Evolutionary conservation across 1,140 invertebrate species (phyloP).

Genomic region (Lineus longissimus): DNA sequence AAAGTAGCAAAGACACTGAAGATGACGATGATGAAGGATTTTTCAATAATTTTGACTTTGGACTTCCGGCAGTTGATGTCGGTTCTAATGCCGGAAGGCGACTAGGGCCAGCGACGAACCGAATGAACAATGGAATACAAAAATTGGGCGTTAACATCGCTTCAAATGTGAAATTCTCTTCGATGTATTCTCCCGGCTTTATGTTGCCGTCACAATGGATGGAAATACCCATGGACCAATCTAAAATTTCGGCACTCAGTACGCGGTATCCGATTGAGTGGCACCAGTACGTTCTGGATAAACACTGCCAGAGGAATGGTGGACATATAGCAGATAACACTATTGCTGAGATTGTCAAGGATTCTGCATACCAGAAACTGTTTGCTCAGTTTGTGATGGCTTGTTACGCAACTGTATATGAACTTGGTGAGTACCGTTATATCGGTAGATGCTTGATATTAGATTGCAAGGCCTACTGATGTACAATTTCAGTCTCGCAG

Average conservation of each 20-base stretch:
- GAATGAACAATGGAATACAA: neutral
- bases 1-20: slow-evolving; percentile 2
- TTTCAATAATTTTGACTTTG: slow-evolving; percentile 41
- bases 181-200: slow-evolving; percentile 39
- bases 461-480: too few relatives aligned
- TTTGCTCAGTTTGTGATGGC: slow-evolving; percentile 50
- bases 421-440: slow-evolving; percentile 10
- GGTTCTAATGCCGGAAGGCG: neutral
- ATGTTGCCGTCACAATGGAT: slow-evolving; percentile 44
- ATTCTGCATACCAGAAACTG: slow-evolving; percentile 38
- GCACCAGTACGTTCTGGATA: slow-evolving; percentile 45
- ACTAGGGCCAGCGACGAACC: neutral
- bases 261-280: slow-evolving; percentile 46
- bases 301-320: slow-evolving; percentile 31
- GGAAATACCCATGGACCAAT: slow-evolving; percentile 48
- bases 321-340: slow-evolving; percentile 32
- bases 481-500: too few relatives aligned
- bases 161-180: slow-evolving; percentile 39
- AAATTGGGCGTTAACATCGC: neutral
- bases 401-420: slow-evolving; percentile 33
- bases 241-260: slow-evolving; percentile 40
- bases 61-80: slow-evolving; percentile 40
- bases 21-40: slow-evolving; percentile 34
- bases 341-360: slow-evolving; percentile 30
- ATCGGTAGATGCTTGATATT: too few relatives aligned